Percentiles rank a stretch among this genome's conserved stretches.
Evolutionary conservation across 2,888 invertebrate genomes (phyloP).

Genomic region (Chouioia cunea): DNA sequence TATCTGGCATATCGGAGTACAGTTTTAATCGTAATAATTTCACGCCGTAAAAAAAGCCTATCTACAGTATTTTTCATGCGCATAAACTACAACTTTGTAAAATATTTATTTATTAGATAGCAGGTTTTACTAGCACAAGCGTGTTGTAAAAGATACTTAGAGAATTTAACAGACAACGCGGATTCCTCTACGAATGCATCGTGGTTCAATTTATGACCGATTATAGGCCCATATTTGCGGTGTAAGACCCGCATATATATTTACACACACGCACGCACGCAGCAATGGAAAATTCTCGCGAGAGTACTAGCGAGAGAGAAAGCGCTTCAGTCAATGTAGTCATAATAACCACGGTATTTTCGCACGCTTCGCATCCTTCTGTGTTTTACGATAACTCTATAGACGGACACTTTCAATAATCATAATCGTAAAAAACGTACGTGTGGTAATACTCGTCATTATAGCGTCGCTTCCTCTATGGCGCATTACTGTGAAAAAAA

Average conservation of each 20-base stretch:
- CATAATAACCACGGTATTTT: conserved; percentile 60
- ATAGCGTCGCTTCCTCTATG: too few relatives aligned
- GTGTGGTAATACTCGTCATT: too few relatives aligned
- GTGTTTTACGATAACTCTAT: conserved; percentile 43
- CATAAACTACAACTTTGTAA: conserved; percentile 37
- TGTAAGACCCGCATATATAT: conserved; percentile 21
- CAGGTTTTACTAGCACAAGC: conserved; percentile 29
- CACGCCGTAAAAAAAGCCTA: too few relatives aligned
- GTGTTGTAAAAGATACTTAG: conserved; percentile 13
- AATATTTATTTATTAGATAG: conserved; percentile 35
- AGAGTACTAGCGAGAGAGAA: not conserved
- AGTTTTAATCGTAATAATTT: too few relatives aligned
- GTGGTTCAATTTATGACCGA: conserved; percentile 32
- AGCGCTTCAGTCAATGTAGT: conserved; percentile 52
- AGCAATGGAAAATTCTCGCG: conserved; percentile 16
- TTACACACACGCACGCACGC: not conserved
- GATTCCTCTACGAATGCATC: conserved; percentile 1
- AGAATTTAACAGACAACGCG: conserved; percentile 32
- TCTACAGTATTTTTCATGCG: too few relatives aligned
- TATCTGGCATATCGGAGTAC: too few relatives aligned
- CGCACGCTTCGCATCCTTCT: conserved; percentile 54
- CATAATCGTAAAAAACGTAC: conserved; percentile 60
- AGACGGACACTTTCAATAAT: conserved; percentile 59
- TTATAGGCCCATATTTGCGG: conserved; percentile 37
- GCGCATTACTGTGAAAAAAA: too few relatives aligned